Evolutionary conservation across 2,797 vertebrate species (phyloP), one percentile per base, ranked within the genome.

Genomic region (Chelon labrosus): DNA sequence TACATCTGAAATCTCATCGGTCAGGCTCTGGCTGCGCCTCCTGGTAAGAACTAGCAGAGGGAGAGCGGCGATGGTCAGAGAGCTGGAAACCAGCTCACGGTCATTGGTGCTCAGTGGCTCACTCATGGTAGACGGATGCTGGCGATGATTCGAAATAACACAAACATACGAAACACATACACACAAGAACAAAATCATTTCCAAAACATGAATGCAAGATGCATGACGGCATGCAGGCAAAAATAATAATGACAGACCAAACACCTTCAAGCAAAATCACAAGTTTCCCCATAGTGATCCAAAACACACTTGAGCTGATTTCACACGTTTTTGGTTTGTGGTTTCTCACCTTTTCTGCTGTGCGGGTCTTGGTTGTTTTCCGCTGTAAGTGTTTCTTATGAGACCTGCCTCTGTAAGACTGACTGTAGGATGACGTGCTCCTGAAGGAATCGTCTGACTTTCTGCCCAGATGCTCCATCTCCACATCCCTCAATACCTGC

Each of bases 1-100:
- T 10, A 62, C 42, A 14, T 77, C 58, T 31, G 80, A 80, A 52
- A 72, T 60, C 3, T 82, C 70, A 37, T 65, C 62, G 61, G 63
- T 88, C 73, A 90, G 65, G 75, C 92, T 92, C 57, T 80, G 86
- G 80, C 91, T 93, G 31, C 83, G 85, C 31, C 50, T 87, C 71
- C 70, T 80, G 27, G 78, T 86, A 25, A 92, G 80, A 70, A 89
- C 77, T 13, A 90, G 80, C 12, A 90, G 69, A 3, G 91, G 90
- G 12, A 87, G 54, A 67, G 94, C 91, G 54, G 93, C 86, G 75
- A 94, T 84, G 84, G 74, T 89, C 10, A 96, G 74, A 70, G 92
- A 96, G 68, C 85, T 90, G 79, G 91, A 87, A 62, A 94, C 75
- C 1, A 95, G 81, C 27, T 91, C 79, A 10, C 85, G 83, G 17